phyloP scores from a whole-genome alignment of 2,888 invertebrate species.

The Rotaria socialis region DNA sequence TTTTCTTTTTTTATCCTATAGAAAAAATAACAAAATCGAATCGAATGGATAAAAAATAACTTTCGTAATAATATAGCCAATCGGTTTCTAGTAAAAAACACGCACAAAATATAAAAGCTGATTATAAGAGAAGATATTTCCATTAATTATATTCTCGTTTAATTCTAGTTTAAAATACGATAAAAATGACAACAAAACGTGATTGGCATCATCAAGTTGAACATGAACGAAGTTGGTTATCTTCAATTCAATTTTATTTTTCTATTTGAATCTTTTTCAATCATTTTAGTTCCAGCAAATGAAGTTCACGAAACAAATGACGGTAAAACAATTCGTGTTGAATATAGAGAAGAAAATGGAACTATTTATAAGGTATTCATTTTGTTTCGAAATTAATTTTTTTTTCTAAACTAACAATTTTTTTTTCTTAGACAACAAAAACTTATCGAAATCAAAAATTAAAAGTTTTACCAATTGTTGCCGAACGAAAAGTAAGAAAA shows the following conservation, averaged over 20 bases:
- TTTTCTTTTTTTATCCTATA: too few relatives aligned
- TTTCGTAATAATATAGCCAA: too few relatives aligned
- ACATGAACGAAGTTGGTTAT: constrained; percentile 9
- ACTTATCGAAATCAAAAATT: constrained; percentile 88
- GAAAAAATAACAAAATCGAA: too few relatives aligned
- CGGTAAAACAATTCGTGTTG: constrained; percentile 25
- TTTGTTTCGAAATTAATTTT: not conserved
- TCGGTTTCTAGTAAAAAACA: too few relatives aligned
- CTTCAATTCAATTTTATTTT: not conserved
- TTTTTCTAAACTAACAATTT: not conserved
- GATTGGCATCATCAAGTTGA: constrained; percentile 29
- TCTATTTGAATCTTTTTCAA: not conserved
- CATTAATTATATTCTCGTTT: not conserved
- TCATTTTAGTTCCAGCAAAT: not conserved
- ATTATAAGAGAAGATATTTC: too few relatives aligned
- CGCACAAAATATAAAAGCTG: too few relatives aligned
- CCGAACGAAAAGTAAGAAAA: constrained; percentile 70
- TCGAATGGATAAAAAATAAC: too few relatives aligned
- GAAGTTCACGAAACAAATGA: constrained; percentile 17
- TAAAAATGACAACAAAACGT: constrained; percentile 3
- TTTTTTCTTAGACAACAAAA: constrained; percentile 58
- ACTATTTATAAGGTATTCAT: constrained; percentile 2
- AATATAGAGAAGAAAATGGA: constrained; percentile 31
- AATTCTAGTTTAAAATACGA: not conserved
- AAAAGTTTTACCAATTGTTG: constrained; percentile 74